Percentiles rank a stretch among this genome's conserved stretches.
phyloP scores from a whole-genome alignment of 2,888 invertebrate genomes.

The Agrochola litura region DNA sequence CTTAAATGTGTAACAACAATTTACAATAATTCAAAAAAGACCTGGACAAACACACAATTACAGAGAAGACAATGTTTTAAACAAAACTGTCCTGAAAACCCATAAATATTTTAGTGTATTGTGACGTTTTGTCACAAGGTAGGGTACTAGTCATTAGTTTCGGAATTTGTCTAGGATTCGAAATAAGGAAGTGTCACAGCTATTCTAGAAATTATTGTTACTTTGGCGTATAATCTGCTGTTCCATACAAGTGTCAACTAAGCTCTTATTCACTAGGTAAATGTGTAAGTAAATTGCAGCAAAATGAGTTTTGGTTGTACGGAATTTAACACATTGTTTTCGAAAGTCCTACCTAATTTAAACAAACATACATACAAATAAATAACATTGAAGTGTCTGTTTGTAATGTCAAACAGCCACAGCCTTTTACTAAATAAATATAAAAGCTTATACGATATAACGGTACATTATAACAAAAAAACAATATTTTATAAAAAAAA shows the following conservation, averaged over 20 bases:
- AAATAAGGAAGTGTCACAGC: not conserved
- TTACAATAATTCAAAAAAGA: constrained; percentile 9
- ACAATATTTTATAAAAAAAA: too few relatives aligned
- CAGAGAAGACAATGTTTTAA: constrained; percentile 7
- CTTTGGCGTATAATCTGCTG: not conserved
- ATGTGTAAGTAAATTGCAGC: not conserved
- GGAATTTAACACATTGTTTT: not conserved
- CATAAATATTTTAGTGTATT: constrained; percentile 19
- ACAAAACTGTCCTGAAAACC: constrained; percentile 4
- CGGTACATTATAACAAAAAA: too few relatives aligned
- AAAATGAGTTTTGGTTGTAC: not conserved
- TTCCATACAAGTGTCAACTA: not conserved
- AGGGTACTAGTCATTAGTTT: not conserved
- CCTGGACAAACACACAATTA: too few relatives aligned
- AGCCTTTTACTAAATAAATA: too few relatives aligned
- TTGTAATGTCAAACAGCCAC: too few relatives aligned
- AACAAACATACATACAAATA: too few relatives aligned
- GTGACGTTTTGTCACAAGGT: constrained; percentile 16
- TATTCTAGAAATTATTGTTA: not conserved
- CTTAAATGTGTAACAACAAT: constrained; percentile 5
- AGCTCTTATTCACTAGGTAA: not conserved
- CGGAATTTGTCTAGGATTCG: not conserved
- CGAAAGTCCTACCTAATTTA: not conserved
- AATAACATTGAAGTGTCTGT: too few relatives aligned
- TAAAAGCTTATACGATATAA: too few relatives aligned